Base-by-base conservation (phyloP, 1,140 invertebrate species). In the Bathynomus jamesi region DNA sequence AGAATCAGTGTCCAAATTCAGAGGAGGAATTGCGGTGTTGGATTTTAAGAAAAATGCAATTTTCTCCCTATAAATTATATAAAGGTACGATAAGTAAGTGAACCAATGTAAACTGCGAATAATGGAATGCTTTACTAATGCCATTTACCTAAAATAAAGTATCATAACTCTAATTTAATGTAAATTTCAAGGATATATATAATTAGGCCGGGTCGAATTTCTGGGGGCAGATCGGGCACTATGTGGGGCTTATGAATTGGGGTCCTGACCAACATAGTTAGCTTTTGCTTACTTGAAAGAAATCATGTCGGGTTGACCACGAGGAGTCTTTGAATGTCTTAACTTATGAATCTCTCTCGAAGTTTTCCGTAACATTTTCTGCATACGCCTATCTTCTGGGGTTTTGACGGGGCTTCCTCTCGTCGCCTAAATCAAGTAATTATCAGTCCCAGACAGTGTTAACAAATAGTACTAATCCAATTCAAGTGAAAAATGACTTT, bases 241-340 rank as follows among this genome's bases (percentile, higher is more conserved):
- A n/a, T n/a, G n/a, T n/a, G n/a, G n/a, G n/a, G n/a, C n/a, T n/a
- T n/a, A n/a, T n/a, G n/a, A n/a, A n/a, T n/a, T n/a, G n/a, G n/a
- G n/a, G n/a, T n/a, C n/a, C n/a, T n/a, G n/a, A n/a, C n/a, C n/a
- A n/a, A n/a, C n/a, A n/a, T n/a, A n/a, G n/a, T n/a, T n/a, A n/a
- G n/a, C n/a, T n/a, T n/a, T n/a, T n/a, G 89, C 90, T 87, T 83
- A 96, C 94, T 93, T 95, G 83, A 97, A 96, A 25, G 92, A 93
- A 77, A 93, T 90, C 70, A 95, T 85, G 81, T 96, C 94, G 0
- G 93, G 93, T 81, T 93, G 91, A 68, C 92, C 90, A 65, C 72
- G 61, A 76, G 91, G 76, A 11, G 74, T 90, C 78, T 92, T 90
- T 29, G 90, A 93, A 82, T 92, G 91, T 69, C 93, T 83, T 61